Percentiles rank a stretch among this genome's conserved stretches.
Evolutionary conservation across 2,888 invertebrate genomes (phyloP).

Genomic region (Lasioglossum marginatum): DNA sequence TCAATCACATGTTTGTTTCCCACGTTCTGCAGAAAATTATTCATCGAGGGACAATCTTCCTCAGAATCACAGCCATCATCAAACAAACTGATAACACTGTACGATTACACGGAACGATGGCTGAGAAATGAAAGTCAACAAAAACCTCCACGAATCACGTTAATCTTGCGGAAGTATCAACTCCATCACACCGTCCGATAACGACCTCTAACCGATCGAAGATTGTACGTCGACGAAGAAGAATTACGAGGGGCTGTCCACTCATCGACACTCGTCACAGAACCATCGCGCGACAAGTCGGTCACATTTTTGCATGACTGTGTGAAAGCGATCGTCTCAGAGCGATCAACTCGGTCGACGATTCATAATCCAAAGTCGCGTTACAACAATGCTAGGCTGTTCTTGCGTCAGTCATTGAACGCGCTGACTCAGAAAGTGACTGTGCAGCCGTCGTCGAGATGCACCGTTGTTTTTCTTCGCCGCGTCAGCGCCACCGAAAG

Average conservation of each 20-base stretch:
- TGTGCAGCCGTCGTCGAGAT: slow-evolving; percentile 4
- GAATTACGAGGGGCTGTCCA: not conserved
- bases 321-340: not conserved
- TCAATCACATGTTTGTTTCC: not conserved
- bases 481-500: slow-evolving; percentile 31
- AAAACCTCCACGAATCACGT: not conserved
- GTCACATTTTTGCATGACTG: not conserved
- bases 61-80: not conserved
- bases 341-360: not conserved
- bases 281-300: not conserved
- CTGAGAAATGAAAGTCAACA: not conserved
- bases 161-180: not conserved
- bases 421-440: slow-evolving; percentile 46
- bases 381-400: slow-evolving; percentile 28
- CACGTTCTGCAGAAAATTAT: not conserved
- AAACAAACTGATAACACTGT: not conserved
- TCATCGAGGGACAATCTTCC: not conserved
- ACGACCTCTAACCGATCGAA: not conserved
- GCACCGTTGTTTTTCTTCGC: slow-evolving; percentile 27
- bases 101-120: not conserved
- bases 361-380: slow-evolving; percentile 1
- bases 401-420: slow-evolving; percentile 33
- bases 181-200: not conserved
- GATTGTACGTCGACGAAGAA: not conserved
- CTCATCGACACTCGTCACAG: not conserved